These are phyloP conservation scores for Scaptomyza hsui DNA, from an alignment of 1,140 invertebrate genomes.

Conservation along the genomic window DNA sequence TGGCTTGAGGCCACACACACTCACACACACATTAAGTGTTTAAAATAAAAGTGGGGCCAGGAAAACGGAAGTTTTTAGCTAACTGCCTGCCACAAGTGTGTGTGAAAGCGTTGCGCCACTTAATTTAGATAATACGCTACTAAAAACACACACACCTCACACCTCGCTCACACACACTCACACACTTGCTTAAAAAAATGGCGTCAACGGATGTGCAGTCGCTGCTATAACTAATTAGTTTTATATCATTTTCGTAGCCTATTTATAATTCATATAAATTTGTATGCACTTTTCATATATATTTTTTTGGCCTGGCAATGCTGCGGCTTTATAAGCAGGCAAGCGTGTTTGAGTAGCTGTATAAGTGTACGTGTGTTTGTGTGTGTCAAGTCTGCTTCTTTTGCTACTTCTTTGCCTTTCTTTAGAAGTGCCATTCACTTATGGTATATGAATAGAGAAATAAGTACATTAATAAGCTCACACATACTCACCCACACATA, in stretches of 20 bases:
- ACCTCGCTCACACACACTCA: conserved; percentile 6
- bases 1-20: conserved; percentile 68
- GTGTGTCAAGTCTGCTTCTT: conserved; percentile 61
- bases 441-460: conserved; percentile 56
- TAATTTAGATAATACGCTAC: conserved; percentile 75
- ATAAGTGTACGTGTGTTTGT: conserved; percentile 8
- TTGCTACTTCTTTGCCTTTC: conserved; percentile 56
- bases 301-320: conserved; percentile 9
- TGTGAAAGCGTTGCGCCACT: conserved; percentile 58
- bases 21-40: conserved; percentile 36
- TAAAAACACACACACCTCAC: conserved; percentile 21
- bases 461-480: conserved; percentile 78
- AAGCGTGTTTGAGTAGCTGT: neutral
- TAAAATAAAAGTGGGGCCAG: conserved; percentile 36
- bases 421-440: conserved; percentile 61
- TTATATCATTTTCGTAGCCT: conserved; percentile 69
- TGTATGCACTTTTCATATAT: conserved; percentile 7
- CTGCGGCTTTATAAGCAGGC: conserved; percentile 27
- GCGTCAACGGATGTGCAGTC: conserved; percentile 64
- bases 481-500: conserved; percentile 82
- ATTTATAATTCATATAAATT: conserved; percentile 54
- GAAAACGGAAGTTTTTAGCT: conserved; percentile 73
- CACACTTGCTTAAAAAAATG: conserved; percentile 34
- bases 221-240: conserved; percentile 74
- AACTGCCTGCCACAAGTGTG: conserved; percentile 45